A percentile compares a stretch with the other conserved stretches of the same genome.
Conservation (phyloP, 1,140 invertebrate species). For the Diorhabda carinulata region DNA sequence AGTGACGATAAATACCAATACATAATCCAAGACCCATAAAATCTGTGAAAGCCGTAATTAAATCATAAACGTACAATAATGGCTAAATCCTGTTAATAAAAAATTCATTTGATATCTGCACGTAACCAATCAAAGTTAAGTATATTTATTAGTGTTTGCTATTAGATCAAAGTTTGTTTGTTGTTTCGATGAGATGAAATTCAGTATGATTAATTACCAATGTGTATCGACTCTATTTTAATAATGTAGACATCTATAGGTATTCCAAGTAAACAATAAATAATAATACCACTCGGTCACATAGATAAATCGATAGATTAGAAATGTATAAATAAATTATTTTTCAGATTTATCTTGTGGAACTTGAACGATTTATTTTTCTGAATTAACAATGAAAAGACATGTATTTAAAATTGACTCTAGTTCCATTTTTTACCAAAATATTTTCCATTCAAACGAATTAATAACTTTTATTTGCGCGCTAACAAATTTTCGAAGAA, state of each 20-base stretch:
- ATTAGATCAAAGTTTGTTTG: constrained; percentile 8
- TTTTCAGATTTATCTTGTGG: no score
- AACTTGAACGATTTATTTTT: no score
- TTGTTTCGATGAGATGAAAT: constrained; percentile 13
- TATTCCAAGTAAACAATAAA: no score
- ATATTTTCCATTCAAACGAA: no score
- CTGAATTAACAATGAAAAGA: no score
- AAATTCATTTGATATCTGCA: constrained; percentile 4
- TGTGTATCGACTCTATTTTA: constrained; percentile 7
- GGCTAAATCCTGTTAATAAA: constrained; percentile 13
- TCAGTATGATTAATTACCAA: constrained; percentile 9
- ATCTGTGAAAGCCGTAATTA: constrained; percentile 18
- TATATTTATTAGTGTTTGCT: constrained; percentile 19
- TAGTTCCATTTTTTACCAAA: no score
- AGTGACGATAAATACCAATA: constrained; percentile 1
- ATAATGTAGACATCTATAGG: constrained; percentile 4
- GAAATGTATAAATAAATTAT: no score
- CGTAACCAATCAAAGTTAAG: constrained; percentile 14
- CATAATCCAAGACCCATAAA: constrained; percentile 11
- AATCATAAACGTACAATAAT: constrained; percentile 22
- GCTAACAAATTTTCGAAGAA: no score
- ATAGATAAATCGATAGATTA: no score
- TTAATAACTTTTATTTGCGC: no score
- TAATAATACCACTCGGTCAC: no score
- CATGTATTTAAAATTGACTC: no score